Conservation (phyloP, 2,888 invertebrate species). For the Synanthedon myopaeformis region DNA sequence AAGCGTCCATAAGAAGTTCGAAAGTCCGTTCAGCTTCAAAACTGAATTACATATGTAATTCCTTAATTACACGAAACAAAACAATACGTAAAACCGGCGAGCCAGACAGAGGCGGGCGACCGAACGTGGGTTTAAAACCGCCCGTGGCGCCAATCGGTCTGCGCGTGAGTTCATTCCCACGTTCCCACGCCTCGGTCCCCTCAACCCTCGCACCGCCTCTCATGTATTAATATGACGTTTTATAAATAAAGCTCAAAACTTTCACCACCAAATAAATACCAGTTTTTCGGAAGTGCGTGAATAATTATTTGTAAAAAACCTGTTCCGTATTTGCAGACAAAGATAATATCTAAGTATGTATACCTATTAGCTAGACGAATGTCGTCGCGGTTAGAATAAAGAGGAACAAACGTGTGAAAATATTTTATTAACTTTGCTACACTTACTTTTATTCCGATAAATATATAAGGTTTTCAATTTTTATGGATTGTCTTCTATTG, state of each 20-base stretch:
- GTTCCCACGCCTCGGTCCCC: conserved; percentile 39
- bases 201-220: conserved; percentile 13
- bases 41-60: too few species aligned
- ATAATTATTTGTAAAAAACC: conserved; percentile 24
- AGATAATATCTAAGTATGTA: background rate
- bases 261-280: conserved; percentile 44
- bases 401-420: too few species aligned
- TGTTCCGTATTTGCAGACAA: conserved; percentile 7
- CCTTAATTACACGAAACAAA: background rate
- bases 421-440: too few species aligned
- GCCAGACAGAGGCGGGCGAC: conserved; percentile 4
- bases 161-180: conserved; percentile 16
- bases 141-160: conserved; percentile 63
- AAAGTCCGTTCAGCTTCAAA: too few species aligned
- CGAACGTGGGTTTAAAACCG: conserved; percentile 31
- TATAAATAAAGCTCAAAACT: conserved; percentile 51
- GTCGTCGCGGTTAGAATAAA: background rate
- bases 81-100: conserved; percentile 1
- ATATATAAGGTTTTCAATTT: too few species aligned
- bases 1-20: too few species aligned
- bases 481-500: too few species aligned
- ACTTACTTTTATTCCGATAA: too few species aligned
- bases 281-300: conserved; percentile 29
- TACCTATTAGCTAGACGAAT: background rate
- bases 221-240: conserved; percentile 27